Conservation (phyloP, 2,113 vertebrate genomes). For the Caloenas nicobarica region DNA sequence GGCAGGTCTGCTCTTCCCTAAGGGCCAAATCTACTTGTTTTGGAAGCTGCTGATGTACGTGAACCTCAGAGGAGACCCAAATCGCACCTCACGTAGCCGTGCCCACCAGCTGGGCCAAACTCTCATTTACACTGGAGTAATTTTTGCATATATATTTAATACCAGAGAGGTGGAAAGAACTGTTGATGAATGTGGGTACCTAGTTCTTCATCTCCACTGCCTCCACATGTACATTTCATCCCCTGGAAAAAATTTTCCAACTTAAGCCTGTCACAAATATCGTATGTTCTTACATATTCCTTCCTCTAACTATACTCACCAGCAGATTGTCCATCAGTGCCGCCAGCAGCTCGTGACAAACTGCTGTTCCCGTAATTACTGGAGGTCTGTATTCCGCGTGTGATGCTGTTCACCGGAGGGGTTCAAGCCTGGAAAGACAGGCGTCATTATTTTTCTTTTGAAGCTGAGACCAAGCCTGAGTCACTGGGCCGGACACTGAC, state of each 20-base stretch:
- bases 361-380: conserved; percentile 56
- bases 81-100: not conserved
- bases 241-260: not conserved
- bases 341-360: conserved; percentile 33
- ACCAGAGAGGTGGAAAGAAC: not conserved
- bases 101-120: not conserved
- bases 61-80: not conserved
- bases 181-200: not conserved
- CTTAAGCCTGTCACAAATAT: not conserved
- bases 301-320: not conserved
- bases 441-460: conserved; percentile 31
- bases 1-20: not conserved
- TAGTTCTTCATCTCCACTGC: not conserved
- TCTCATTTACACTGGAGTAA: not conserved
- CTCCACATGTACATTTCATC: not conserved
- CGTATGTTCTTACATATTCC: not conserved
- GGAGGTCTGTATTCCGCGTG: conserved; percentile 4
- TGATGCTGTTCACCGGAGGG: conserved; percentile 25
- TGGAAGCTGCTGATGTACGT: not conserved
- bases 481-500: not conserved
- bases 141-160: not conserved
- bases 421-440: conserved; percentile 39
- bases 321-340: conserved; percentile 31
- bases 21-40: not conserved
- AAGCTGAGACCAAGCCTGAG: conserved; percentile 17